Evolutionary conservation across 2,797 vertebrate genomes (phyloP).

Genomic region (Zonotrichia albicollis): DNA sequence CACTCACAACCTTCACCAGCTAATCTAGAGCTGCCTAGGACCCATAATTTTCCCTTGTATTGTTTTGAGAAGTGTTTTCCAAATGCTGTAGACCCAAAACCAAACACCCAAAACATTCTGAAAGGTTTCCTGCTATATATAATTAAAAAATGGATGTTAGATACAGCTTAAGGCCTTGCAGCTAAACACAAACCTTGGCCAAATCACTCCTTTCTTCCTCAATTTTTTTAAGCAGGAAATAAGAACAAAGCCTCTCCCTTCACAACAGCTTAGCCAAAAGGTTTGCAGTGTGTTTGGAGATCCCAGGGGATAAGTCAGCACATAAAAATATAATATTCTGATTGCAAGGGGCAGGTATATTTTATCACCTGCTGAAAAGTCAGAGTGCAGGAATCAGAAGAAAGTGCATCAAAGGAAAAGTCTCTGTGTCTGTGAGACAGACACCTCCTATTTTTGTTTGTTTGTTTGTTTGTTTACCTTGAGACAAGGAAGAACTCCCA

Average conservation of each 20-base stretch:
- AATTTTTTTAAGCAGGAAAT: neutral
- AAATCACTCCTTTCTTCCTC: neutral
- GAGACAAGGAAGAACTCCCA: neutral
- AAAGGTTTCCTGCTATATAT: neutral
- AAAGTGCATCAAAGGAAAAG: conserved; percentile 9
- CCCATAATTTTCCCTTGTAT: neutral
- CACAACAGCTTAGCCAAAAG: neutral
- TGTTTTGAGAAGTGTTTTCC: neutral
- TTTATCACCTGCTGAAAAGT: conserved; percentile 5
- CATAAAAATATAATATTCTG: neutral
- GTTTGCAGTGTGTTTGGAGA: neutral
- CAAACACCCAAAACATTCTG: neutral
- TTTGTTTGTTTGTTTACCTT: neutral
- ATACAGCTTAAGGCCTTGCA: neutral
- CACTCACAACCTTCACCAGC: neutral
- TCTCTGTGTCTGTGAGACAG: neutral
- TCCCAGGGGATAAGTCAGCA: neutral
- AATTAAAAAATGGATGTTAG: neutral
- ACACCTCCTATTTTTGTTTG: neutral
- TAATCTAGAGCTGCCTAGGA: neutral
- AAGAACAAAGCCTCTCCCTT: neutral
- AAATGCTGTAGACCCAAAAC: neutral
- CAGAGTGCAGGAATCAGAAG: conserved; percentile 23
- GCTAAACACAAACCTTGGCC: neutral
- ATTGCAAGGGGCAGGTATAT: neutral